phyloP scores from a whole-genome alignment of 2,888 invertebrate genomes.

The Drosophila anomelani region DNA sequence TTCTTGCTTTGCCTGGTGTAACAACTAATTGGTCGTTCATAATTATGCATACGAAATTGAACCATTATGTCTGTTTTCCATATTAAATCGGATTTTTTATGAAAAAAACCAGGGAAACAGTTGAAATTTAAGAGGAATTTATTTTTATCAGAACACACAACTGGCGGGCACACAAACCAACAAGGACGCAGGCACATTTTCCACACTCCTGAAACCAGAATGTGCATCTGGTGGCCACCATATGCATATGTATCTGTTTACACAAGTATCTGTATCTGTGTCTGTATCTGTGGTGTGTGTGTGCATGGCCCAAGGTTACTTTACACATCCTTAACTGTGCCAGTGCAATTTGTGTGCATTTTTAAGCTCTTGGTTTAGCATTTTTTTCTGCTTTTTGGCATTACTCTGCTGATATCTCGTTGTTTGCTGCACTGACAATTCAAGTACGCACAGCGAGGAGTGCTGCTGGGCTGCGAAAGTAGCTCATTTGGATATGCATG shows the following conservation, averaged over 20 bases:
- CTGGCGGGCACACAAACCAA: slow-evolving; percentile 5
- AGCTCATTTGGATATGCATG: slow-evolving; percentile 41
- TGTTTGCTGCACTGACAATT: slow-evolving; percentile 41
- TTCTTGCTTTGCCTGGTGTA: slow-evolving; percentile 1
- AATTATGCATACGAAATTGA: slow-evolving; percentile 20
- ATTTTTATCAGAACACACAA: slow-evolving; percentile 21
- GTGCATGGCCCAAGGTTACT: slow-evolving; percentile 41
- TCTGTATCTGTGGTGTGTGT: background rate
- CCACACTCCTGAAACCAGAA: slow-evolving; percentile 18
- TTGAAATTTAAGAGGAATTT: slow-evolving; percentile 15
- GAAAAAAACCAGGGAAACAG: background rate
- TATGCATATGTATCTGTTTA: slow-evolving; percentile 18
- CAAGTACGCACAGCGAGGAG: slow-evolving; percentile 52
- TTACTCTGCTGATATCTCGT: slow-evolving; percentile 30
- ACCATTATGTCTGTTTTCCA: slow-evolving; percentile 10
- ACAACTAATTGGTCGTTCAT: slow-evolving; percentile 32
- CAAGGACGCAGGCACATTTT: slow-evolving; percentile 31
- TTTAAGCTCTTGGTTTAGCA: slow-evolving; percentile 30
- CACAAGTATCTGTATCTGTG: slow-evolving; percentile 1
- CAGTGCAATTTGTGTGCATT: slow-evolving; percentile 44
- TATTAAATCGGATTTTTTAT: background rate
- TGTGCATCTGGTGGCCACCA: slow-evolving; percentile 13
- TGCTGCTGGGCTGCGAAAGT: slow-evolving; percentile 21
- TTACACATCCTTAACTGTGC: slow-evolving; percentile 45
- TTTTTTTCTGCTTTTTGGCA: slow-evolving; percentile 29